phyloP scores from a whole-genome alignment of 2,888 invertebrate species.

The Caenorhabditis becei region DNA sequence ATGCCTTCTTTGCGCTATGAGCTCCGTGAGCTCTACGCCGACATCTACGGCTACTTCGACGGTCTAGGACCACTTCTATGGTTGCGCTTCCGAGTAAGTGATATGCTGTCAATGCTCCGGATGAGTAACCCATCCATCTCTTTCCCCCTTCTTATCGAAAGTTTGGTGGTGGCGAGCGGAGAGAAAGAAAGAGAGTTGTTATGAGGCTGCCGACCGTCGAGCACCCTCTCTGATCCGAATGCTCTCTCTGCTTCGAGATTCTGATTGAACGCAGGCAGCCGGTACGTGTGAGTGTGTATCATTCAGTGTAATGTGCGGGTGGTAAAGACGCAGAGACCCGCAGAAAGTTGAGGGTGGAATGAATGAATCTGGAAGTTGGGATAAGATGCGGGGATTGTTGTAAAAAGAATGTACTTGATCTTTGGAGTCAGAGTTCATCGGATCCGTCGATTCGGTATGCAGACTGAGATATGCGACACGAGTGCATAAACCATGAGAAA shows the following conservation, averaged over 20 bases:
- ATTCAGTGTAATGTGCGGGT: conserved; percentile 55
- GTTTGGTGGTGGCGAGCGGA: conserved; percentile 17
- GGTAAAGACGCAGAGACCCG: conserved; percentile 31
- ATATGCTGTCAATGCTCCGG: neutral
- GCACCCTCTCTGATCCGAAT: conserved; percentile 23
- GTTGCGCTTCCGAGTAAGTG: conserved; percentile 46
- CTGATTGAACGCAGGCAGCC: conserved; percentile 52
- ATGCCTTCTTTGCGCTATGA: conserved; percentile 34
- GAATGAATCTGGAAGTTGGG: conserved; percentile 27
- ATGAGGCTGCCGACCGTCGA: conserved; percentile 27
- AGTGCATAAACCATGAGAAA: conserved; percentile 17
- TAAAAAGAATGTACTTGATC: conserved; percentile 13
- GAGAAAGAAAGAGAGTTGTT: conserved; percentile 31
- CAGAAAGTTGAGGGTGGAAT: conserved; percentile 45
- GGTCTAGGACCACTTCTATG: conserved; percentile 49
- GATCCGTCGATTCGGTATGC: conserved; percentile 27
- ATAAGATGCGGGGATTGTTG: conserved; percentile 11
- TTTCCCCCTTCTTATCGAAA: conserved; percentile 9
- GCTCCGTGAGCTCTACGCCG: conserved; percentile 47
- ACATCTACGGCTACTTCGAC: conserved; percentile 51
- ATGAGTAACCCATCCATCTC: conserved; percentile 9
- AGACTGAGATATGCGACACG: conserved; percentile 26
- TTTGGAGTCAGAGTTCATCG: conserved; percentile 13
- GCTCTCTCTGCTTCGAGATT: conserved; percentile 14
- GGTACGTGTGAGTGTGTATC: conserved; percentile 42